Evolutionary conservation across 2,113 vertebrate species (phyloP).

Genomic region (Verasper variegatus): DNA sequence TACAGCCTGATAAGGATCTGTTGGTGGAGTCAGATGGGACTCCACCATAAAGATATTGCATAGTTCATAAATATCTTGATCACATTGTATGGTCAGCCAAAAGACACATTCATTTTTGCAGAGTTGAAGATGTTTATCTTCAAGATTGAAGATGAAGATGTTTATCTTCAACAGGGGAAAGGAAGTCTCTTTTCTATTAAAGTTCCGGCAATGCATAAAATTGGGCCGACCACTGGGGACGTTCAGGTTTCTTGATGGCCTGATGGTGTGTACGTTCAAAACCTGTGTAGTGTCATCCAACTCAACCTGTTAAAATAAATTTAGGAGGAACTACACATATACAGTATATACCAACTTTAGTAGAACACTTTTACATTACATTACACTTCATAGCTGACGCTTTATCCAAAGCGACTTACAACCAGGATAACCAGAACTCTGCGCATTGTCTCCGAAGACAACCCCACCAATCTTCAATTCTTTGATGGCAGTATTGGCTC

Average conservation of each 20-base stretch:
- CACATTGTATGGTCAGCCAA: neutral
- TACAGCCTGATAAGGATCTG: conserved; percentile 15
- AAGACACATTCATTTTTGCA: conserved; percentile 27
- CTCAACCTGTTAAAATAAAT: too few relatives aligned
- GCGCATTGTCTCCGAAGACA: conserved; percentile 43
- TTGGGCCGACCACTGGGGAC: too few relatives aligned
- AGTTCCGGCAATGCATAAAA: too few relatives aligned
- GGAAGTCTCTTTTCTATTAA: neutral
- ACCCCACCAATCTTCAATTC: conserved; percentile 21
- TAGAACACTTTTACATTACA: neutral
- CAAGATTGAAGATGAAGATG: neutral
- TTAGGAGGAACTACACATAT: too few relatives aligned
- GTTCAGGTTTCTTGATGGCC: too few relatives aligned
- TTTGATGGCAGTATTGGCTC: conserved; percentile 48
- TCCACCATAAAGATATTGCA: too few relatives aligned
- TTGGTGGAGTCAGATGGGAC: conserved; percentile 18
- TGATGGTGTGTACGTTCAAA: too few relatives aligned
- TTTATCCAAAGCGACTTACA: conserved; percentile 26
- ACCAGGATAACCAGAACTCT: conserved; percentile 48
- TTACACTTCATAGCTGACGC: too few relatives aligned
- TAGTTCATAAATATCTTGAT: conserved; percentile 18
- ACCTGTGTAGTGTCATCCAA: too few relatives aligned
- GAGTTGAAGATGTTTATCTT: neutral
- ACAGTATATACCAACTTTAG: too few relatives aligned
- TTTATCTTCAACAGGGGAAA: conserved; percentile 11